Evolutionary conservation across 2,797 vertebrate species (phyloP).

Genomic region (Salarias fasciatus): DNA sequence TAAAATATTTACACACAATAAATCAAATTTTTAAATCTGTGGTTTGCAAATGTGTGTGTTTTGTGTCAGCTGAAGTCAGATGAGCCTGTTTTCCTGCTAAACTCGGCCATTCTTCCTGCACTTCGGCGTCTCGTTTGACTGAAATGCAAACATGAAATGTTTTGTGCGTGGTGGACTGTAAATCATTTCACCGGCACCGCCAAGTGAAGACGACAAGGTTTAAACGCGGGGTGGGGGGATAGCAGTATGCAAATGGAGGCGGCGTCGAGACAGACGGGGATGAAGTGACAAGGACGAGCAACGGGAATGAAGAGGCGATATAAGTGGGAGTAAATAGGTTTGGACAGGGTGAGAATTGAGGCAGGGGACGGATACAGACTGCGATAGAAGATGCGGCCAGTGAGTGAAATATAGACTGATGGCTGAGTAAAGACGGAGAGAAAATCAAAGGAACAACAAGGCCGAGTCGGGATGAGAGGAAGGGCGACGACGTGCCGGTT

Average conservation of each 20-base stretch:
- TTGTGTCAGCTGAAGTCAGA: no score
- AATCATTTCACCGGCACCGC: background rate
- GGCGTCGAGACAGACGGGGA: conserved; percentile 10
- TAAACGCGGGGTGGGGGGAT: background rate
- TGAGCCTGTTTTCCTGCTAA: no score
- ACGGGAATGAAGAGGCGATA: conserved; percentile 21
- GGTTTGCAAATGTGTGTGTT: no score
- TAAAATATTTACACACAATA: no score
- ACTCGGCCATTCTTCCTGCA: no score
- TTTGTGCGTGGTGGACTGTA: no score
- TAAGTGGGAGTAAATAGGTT: conserved; percentile 33
- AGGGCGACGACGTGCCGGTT: conserved; percentile 12
- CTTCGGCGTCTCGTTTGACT: no score
- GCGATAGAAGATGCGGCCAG: conserved; percentile 13
- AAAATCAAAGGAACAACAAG: conserved; percentile 35
- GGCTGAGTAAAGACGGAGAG: conserved; percentile 19
- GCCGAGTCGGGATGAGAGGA: no score
- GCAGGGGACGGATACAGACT: conserved; percentile 21
- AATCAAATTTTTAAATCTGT: no score
- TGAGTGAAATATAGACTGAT: conserved; percentile 33
- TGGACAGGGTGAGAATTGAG: conserved; percentile 27
- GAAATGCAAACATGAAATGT: no score
- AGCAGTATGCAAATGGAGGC: conserved; percentile 15
- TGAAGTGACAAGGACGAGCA: conserved; percentile 16
- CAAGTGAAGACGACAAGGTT: conserved; percentile 8